phyloP scores from a whole-genome alignment of 1,140 invertebrate species.

The Heliconius eleuchia region DNA sequence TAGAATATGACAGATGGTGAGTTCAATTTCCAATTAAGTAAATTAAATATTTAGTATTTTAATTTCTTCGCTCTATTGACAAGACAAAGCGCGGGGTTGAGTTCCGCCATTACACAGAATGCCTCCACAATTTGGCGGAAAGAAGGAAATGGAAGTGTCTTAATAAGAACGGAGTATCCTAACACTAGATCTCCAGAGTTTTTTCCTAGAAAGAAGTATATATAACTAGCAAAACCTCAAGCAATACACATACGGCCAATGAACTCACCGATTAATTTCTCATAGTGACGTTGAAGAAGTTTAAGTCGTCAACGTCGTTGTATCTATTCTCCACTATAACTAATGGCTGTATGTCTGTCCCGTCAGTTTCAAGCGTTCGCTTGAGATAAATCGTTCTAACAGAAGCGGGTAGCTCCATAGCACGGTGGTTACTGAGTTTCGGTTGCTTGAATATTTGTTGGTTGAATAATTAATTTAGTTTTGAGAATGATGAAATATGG shows the following conservation, averaged over 20 bases:
- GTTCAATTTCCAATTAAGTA: too few relatives aligned
- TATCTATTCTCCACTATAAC: conserved; percentile 42
- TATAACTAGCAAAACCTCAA: background rate
- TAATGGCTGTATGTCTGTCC: conserved; percentile 41
- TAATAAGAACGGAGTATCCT: too few relatives aligned
- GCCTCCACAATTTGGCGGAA: too few relatives aligned
- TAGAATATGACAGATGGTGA: too few relatives aligned
- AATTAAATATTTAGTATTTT: too few relatives aligned
- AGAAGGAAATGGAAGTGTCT: too few relatives aligned
- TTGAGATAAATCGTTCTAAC: conserved; percentile 45
- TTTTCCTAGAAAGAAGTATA: too few relatives aligned
- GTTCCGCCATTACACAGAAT: too few relatives aligned
- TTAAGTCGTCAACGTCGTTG: conserved; percentile 45
- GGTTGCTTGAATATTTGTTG: background rate
- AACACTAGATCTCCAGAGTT: too few relatives aligned
- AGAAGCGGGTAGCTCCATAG: background rate
- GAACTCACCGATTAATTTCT: conserved; percentile 38
- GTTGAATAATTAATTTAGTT: conserved; percentile 3
- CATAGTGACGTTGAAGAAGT: conserved; percentile 44
- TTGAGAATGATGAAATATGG: background rate
- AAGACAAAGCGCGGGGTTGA: too few relatives aligned
- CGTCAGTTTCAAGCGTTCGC: conserved; percentile 46
- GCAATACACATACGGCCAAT: background rate
- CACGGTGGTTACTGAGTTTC: background rate
- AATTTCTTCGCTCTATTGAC: too few relatives aligned